These are phyloP conservation scores for Piliocolobus tephrosceles DNA, from an alignment of 2,113 vertebrate species.

Conservation along the genomic window DNA sequence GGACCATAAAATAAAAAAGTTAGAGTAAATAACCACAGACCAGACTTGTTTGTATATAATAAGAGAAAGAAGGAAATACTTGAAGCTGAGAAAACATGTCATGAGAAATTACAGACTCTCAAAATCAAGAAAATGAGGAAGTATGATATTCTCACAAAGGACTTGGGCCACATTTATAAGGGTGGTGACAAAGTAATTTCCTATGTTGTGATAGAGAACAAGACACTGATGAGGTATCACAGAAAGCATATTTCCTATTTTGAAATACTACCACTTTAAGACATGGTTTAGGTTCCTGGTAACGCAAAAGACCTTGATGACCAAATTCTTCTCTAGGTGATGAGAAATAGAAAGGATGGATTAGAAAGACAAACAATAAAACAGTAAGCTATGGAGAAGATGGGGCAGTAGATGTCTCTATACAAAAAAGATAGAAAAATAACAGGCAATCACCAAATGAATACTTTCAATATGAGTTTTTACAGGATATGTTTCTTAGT, in stretches of 20 bases:
- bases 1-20: neutral
- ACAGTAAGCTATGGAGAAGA: neutral
- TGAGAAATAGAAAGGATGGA: neutral
- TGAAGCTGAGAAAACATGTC: neutral
- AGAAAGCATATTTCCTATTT: neutral
- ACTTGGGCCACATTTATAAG: neutral
- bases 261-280: neutral
- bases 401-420: neutral
- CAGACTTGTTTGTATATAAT: neutral
- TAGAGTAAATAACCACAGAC: neutral
- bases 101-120: neutral
- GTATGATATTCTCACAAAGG: constrained; percentile 12
- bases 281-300: neutral
- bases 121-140: constrained; percentile 33
- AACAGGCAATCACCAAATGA: neutral
- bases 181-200: neutral
- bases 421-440: neutral
- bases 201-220: neutral
- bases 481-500: neutral
- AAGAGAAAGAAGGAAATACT: constrained; percentile 28
- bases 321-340: neutral
- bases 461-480: constrained; percentile 3
- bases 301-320: neutral
- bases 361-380: constrained; percentile 35
- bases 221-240: neutral